Evolutionary conservation across 2,888 invertebrate species (phyloP), one percentile per base, ranked within the genome.

Genomic region (Cartodere bifasciata): DNA sequence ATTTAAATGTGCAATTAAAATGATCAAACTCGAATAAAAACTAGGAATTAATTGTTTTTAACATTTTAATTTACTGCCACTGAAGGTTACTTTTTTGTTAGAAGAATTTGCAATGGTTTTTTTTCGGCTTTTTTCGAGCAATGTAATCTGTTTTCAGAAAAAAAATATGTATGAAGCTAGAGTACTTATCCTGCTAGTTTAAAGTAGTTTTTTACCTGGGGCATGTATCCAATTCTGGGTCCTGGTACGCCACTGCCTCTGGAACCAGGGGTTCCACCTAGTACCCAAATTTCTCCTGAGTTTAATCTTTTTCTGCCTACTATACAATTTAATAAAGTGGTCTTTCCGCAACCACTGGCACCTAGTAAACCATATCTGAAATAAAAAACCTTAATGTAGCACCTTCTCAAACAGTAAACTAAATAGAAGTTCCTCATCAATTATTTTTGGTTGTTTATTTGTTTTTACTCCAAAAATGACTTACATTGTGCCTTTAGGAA

Each of bases 321-420:
- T 36, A 88, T 82, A 56, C 86, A 86, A 36, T 84, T 76, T 1
- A 91, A 67, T 4, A 91, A 62, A 1, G 90, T 90, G 0, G 90
- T 90, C 59, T 90, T 90, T 0, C 87, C 87, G 54, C 90, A 90
- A 1, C 90, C 90, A 44, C 87, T 87, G 0, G 90, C 85, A 11
- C 90, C 90, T 21, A 90, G 64, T 1, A 90, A 69, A 39, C 88
- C 88, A 52, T 90, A 90, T 49, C 87, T 88, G 61, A 11, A 64
- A 44, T 14, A 29, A 28, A 23, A 12, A 35, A 13, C 12, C 7
- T 17, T 27, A n/a, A n/a, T n/a, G n/a, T n/a, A n/a, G n/a, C n/a
- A n/a, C n/a, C n/a, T n/a, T n/a, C n/a, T n/a, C n/a, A n/a, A n/a
- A n/a, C n/a, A n/a, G n/a, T n/a, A n/a, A n/a, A n/a, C 6, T 20